Base-by-base conservation (phyloP, 2,888 invertebrate species). In the Hydropsyche betteni region DNA sequence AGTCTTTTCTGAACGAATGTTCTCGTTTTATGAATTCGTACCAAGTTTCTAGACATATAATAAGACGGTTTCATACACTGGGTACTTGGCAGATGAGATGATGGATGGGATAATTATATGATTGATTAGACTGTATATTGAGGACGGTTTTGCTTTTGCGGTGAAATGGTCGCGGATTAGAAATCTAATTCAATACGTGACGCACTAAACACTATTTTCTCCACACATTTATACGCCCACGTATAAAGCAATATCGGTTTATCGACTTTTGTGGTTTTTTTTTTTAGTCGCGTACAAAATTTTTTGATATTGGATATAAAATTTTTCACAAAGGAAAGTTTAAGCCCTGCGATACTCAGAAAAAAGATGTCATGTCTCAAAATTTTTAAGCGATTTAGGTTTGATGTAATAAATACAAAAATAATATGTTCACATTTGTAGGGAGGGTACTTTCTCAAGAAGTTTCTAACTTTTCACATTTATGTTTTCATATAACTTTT, bases 71-170 rank as follows among this genome's bases (percentile, higher is more conserved):
- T 58, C 58, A 58, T 58, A 14, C 58, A 24, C 44, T 44, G 44
- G 58, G 16, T 58, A 16, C 16, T 58, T 5, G 58, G 24, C 58
- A 58, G 58, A 58, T 58, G 58, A 14, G 58, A 58, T 58, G 58
- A 58, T 58, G 58, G 58, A 58, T 58, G 58, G 58, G 58, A 58
- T 58, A 58, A 58, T 58, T 58, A 58, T 58, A 58, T 58, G 58
- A 58, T 58, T 58, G 58, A 58, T 58, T 58, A 58, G 58, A 24
- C 24, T 58, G 8, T 58, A 16, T 24, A 16, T 6, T 44, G 16
- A 14, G 58, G 14, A 16, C 8, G 58, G 24, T 16, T 16, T 16
- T 58, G 58, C 24, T 58, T 58, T 58, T 24, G 24, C 8, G 58
- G 14, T 0, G 14, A 24, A 58, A 58, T 58, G 58, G 24, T 58